Evolutionary conservation across 2,797 vertebrate species (phyloP).

Genomic region (Gadopsis bispinosus): DNA sequence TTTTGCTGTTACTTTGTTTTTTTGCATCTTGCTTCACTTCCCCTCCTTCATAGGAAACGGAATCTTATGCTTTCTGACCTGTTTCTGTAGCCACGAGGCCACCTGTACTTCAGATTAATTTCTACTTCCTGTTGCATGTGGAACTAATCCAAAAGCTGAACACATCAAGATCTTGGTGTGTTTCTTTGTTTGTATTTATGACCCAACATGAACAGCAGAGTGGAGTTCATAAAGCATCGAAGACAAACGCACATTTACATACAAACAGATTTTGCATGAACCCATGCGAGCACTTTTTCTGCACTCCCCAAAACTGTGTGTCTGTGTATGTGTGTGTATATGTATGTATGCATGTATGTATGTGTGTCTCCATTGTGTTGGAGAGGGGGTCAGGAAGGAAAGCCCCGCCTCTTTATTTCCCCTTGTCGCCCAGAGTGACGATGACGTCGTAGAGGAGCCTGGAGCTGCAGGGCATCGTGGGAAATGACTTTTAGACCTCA

Average conservation of each 20-base stretch:
- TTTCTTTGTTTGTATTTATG: constrained; percentile 9
- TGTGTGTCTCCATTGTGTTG: constrained; percentile 78
- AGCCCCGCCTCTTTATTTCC: constrained; percentile 75
- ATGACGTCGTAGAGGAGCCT: constrained; percentile 59
- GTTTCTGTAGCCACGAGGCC: background rate
- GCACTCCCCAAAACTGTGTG: constrained; percentile 34
- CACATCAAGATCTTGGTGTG: background rate
- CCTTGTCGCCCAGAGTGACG: constrained; percentile 63
- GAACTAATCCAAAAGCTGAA: background rate
- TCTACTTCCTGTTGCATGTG: constrained; percentile 24
- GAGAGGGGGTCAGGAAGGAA: constrained; percentile 82
- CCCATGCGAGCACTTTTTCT: constrained; percentile 47
- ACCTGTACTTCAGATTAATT: constrained; percentile 11
- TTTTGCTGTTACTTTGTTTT: background rate
- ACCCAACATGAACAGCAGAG: constrained; percentile 6
- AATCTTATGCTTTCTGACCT: constrained; percentile 15
- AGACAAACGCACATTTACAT: constrained; percentile 34
- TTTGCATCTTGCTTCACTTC: background rate
- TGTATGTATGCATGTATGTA: constrained; percentile 34
- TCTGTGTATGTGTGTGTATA: constrained; percentile 45
- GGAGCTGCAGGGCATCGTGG: constrained; percentile 69
- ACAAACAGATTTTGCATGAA: constrained; percentile 38
- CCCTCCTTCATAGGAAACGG: background rate
- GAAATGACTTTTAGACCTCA: constrained; percentile 71
- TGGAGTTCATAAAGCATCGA: constrained; percentile 28